Evolutionary conservation across 1,140 invertebrate genomes (phyloP), one percentile per base, ranked within the genome.

Genomic region (Chironomus tepperi): DNA sequence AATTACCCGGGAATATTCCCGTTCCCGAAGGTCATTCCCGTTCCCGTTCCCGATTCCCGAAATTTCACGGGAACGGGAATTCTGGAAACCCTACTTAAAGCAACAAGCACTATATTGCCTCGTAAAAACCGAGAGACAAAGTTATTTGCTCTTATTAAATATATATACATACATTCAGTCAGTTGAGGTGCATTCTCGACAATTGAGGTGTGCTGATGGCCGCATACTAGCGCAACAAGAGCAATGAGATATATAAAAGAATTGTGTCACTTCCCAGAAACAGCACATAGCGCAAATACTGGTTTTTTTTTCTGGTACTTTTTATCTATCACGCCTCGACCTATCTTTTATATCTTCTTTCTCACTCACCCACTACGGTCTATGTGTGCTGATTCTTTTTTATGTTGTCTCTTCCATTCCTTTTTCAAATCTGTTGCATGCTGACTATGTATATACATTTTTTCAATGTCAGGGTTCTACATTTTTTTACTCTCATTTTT

Each of bases 251-350:
- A 5, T 5, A 34, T 34, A 34, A 5, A 34, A 57, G 47, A 57
- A 57, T 15, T 57, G 47, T 57, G 47, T 57, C 47, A 57, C 47
- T 57, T 57, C 47, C 47, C 47, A 57, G 47, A 57, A 57, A 57
- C 12, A 57, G n/a, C 12, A 57, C 47, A n/a, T 57, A 57, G 47
- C 47, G 47, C 12, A 57, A 57, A 57, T 57, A 57, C 47, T 57
- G 47, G 47, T 57, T 57, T 57, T 15, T 47, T 47, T 57, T 15
- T n/a, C 47, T 57, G 47, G 47, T 57, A n/a, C 47, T 57, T 34
- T 57, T 57, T 57, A 57, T 57, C 47, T 57, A 57, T 57, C 47
- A 57, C 47, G 47, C 9, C 47, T n/a, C 47, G 47, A 57, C 47
- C 47, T 57, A 57, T 57, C 47, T 57, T 15, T 57, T 57, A n/a